Conservation (phyloP, 1,140 invertebrate species). For the Goniozus legneri region DNA sequence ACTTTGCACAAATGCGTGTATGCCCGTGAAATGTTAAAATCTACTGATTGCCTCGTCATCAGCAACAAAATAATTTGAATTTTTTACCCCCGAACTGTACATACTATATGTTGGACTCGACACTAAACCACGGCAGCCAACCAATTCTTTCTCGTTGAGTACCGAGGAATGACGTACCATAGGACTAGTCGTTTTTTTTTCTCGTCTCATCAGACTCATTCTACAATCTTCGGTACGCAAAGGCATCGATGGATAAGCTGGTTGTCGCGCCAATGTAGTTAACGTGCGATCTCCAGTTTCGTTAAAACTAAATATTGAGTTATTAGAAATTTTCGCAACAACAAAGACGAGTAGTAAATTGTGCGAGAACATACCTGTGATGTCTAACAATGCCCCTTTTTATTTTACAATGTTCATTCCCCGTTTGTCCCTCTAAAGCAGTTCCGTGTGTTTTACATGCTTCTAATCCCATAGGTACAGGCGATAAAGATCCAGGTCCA, state of each 20-base stretch:
- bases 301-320: conserved; percentile 39
- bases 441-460: conserved; percentile 52
- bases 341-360: not conserved
- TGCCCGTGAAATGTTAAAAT: conserved; percentile 36
- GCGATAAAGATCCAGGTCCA: conserved; percentile 48
- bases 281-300: conserved; percentile 48
- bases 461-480: conserved; percentile 46
- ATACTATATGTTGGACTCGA: conserved; percentile 48
- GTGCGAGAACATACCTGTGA: conserved; percentile 47
- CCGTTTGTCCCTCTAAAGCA: conserved; percentile 40
- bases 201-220: conserved; percentile 41
- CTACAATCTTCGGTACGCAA: conserved; percentile 45
- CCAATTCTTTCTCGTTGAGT: conserved; percentile 37
- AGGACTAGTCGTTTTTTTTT: conserved; percentile 29
- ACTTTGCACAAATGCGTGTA: no score
- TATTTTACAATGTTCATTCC: conserved; percentile 50
- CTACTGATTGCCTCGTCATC: conserved; percentile 51
- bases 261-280: conserved; percentile 49
- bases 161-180: conserved; percentile 38
- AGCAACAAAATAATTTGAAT: conserved; percentile 44
- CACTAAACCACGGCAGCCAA: conserved; percentile 19
- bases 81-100: conserved; percentile 45
- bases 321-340: not conserved
- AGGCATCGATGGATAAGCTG: conserved; percentile 51
- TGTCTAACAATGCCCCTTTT: conserved; percentile 53